A percentile compares a stretch with the other conserved stretches of the same genome.
Evolutionary conservation across 2,113 vertebrate genomes (phyloP).

Genomic region (Amazona guildingii): DNA sequence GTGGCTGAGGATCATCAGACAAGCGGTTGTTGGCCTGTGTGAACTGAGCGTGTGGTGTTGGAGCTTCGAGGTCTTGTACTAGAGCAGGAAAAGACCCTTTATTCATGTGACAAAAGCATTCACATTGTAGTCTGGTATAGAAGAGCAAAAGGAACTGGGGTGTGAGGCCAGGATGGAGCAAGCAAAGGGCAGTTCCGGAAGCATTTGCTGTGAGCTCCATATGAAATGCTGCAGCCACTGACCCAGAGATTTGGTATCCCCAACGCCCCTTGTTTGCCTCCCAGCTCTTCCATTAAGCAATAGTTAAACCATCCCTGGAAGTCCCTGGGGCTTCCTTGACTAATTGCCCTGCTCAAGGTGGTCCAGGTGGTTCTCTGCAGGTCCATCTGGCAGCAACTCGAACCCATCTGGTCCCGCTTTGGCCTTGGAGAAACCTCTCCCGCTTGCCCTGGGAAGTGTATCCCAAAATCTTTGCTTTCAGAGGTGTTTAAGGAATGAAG

Average conservation of each 20-base stretch:
- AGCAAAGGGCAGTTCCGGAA: neutral
- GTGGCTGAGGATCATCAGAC: neutral
- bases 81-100: neutral
- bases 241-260: neutral
- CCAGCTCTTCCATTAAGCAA: neutral
- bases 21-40: neutral
- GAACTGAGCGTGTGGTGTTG: neutral
- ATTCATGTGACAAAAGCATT: neutral
- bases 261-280: neutral
- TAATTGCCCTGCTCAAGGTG: neutral
- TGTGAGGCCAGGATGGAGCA: neutral
- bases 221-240: neutral
- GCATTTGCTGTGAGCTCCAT: accelerated
- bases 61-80: neutral
- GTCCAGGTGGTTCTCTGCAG: conserved; percentile 20
- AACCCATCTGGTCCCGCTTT: neutral
- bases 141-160: neutral
- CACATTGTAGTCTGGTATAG: accelerated
- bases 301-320: neutral
- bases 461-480: neutral
- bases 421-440: neutral
- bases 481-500: neutral
- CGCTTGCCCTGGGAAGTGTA: neutral
- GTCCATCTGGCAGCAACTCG: neutral
- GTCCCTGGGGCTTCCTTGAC: neutral